Evolutionary conservation across 2,888 invertebrate species (phyloP).

Genomic region (Conops quadrifasciatus): DNA sequence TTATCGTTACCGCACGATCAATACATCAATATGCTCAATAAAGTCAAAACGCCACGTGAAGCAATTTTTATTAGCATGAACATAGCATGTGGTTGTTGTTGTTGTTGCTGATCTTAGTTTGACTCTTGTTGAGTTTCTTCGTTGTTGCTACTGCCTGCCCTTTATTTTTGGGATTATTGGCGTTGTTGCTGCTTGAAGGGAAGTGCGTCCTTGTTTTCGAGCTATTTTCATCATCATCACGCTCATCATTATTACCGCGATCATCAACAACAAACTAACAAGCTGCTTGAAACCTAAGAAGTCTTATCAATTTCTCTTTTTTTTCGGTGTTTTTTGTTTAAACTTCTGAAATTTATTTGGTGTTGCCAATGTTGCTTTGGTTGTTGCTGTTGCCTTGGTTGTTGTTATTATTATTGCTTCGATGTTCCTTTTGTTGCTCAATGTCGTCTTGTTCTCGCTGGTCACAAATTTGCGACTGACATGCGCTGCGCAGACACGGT

Average conservation of each 20-base stretch:
- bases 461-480: slow-evolving; percentile 29
- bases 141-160: background rate
- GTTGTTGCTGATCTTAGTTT: slow-evolving; percentile 3
- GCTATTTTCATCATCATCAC: background rate
- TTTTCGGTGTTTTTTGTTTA: background rate
- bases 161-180: background rate
- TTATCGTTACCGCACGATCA: slow-evolving; percentile 49
- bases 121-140: slow-evolving; percentile 19
- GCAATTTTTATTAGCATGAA: slow-evolving; percentile 10
- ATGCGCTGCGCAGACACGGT: slow-evolving; percentile 24
- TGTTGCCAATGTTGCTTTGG: slow-evolving; percentile 18
- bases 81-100: background rate
- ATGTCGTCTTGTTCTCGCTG: slow-evolving; percentile 39
- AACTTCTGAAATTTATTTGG: slow-evolving; percentile 27
- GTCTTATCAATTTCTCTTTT: slow-evolving; percentile 11
- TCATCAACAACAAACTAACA: slow-evolving; percentile 11
- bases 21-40: slow-evolving; percentile 52
- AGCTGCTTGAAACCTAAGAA: slow-evolving; percentile 32
- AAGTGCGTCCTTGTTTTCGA: slow-evolving; percentile 14
- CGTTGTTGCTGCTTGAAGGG: slow-evolving; percentile 14
- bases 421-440: slow-evolving; percentile 31
- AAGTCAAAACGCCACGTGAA: slow-evolving; percentile 45
- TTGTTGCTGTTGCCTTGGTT: background rate
- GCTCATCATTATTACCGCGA: background rate
- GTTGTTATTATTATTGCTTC: slow-evolving; percentile 20